A percentile compares a stretch with the other conserved stretches of the same genome.
phyloP scores from a whole-genome alignment of 64 coral and sea anemone genomes.

The Acropora tenuis region DNA sequence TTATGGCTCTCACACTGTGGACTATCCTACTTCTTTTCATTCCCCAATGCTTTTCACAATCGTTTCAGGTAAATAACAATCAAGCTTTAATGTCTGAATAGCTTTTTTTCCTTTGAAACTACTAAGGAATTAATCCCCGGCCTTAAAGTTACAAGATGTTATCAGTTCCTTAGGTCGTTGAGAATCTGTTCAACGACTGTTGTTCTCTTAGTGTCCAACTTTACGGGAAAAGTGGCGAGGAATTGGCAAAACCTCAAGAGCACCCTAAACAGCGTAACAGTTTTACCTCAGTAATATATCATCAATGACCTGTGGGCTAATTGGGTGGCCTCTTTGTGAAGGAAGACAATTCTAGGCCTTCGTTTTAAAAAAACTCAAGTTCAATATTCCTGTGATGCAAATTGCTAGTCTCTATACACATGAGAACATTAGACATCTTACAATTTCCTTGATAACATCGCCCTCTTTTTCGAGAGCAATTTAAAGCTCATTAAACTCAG shows the following conservation, averaged over 20 bases:
- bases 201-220: neutral
- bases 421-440: neutral
- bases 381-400: neutral
- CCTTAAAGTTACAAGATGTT: constrained; percentile 11
- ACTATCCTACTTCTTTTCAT: neutral
- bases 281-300: neutral
- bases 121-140: neutral
- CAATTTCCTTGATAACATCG: constrained; percentile 40
- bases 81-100: neutral
- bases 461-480: neutral
- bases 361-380: neutral
- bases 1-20: neutral
- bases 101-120: constrained; percentile 2
- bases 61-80: constrained; percentile 27
- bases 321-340: neutral
- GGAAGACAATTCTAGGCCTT: neutral
- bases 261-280: neutral
- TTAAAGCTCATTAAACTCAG: constrained; percentile 38
- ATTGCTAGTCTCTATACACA: neutral
- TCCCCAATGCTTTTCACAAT: neutral
- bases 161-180: neutral
- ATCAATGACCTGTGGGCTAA: constrained; percentile 14
- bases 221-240: neutral
- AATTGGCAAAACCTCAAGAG: constrained; percentile 10
- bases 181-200: neutral